Conservation (phyloP, 2,797 vertebrate genomes). For the Danio albolineatus region DNA sequence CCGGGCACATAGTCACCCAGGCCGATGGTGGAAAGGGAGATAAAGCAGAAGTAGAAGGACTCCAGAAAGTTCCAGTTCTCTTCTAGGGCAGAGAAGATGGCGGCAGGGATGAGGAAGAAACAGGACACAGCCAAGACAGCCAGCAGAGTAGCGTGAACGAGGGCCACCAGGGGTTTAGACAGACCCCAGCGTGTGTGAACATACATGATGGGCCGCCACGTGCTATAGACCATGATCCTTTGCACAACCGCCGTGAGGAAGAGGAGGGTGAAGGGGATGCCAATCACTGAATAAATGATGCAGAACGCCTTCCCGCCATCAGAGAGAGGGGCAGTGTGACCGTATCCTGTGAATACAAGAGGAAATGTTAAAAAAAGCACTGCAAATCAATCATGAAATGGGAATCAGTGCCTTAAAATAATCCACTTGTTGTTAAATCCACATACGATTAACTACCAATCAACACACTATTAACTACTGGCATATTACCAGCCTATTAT, state of each 20-base stretch:
- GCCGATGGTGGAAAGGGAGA: conserved; percentile 97
- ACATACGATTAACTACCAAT: too few species aligned
- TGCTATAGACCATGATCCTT: conserved; percentile 90
- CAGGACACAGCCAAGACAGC: conserved; percentile 83
- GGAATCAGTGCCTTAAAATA: too few species aligned
- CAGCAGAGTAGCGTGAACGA: conserved; percentile 85
- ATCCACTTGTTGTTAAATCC: too few species aligned
- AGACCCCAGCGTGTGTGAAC: conserved; percentile 91
- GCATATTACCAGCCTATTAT: too few species aligned
- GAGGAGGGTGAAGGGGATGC: conserved; percentile 96
- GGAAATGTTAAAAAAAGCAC: too few species aligned
- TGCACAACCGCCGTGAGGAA: conserved; percentile 97
- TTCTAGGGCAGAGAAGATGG: conserved; percentile 91
- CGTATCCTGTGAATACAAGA: conserved; percentile 84
- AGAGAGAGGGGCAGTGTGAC: conserved; percentile 94
- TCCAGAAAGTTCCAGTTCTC: conserved; percentile 98
- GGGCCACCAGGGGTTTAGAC: conserved; percentile 89
- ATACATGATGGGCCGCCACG: conserved; percentile 86
- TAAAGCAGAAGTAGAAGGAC: conserved; percentile 98
- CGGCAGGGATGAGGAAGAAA: conserved; percentile 95
- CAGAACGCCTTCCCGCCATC: conserved; percentile 96
- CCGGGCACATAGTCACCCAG: conserved; percentile 97
- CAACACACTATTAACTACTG: too few species aligned
- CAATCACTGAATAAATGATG: conserved; percentile 94
- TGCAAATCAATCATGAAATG: too few species aligned